Evolutionary conservation across 23 tunicate species (phyloP), one percentile per base, ranked within the genome.

Genomic region (Ascidia mentula): DNA sequence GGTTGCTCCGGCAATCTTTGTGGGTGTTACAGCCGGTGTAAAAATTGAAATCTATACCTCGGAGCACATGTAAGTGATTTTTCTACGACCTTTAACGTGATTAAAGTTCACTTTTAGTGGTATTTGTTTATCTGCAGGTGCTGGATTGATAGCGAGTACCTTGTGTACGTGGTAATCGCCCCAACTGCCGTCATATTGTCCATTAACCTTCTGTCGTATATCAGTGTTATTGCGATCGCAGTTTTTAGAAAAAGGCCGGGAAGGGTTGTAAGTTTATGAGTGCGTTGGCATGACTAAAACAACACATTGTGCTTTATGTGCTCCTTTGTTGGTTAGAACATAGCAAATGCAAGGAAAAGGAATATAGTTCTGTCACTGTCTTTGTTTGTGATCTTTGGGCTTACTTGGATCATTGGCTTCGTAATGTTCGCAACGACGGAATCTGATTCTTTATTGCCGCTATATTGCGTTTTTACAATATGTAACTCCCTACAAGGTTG

Each of bases 381-480:
- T 22, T 37, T 86, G 22, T 40, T 86, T 31, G 8, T 72, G 34
- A 31, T 70, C 15, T 40, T 86, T 36, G 89, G 89, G 18, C 28
- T 79, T 30, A 65, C 89, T 24, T 86, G 89, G 89, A 34, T 86
- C 32, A 79, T 86, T 45, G 89, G 89, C 6, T 79, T 86, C 37
- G 33, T 86, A 31, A 36, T 79, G 30, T 38, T 70, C 32, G 59
- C 32, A 6, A 31, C 53, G 22, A 28, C 38, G 24, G 35, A 46
- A 38, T 37, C 69, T 35, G 45, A 59, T 38, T 6, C 26, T 28
- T 77, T 78, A 5, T 85, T 85, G 40, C 77, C 89, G 5, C n/a
- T n/a, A n/a, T n/a, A n/a, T n/a, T 85, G 78, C 38, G 78, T 79
- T 9, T 79, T 86, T 45, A 72, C 84, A 26, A 86, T 79, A 32